Conservation (phyloP, 2,888 invertebrate species). For the Stenichneumon culpator region DNA sequence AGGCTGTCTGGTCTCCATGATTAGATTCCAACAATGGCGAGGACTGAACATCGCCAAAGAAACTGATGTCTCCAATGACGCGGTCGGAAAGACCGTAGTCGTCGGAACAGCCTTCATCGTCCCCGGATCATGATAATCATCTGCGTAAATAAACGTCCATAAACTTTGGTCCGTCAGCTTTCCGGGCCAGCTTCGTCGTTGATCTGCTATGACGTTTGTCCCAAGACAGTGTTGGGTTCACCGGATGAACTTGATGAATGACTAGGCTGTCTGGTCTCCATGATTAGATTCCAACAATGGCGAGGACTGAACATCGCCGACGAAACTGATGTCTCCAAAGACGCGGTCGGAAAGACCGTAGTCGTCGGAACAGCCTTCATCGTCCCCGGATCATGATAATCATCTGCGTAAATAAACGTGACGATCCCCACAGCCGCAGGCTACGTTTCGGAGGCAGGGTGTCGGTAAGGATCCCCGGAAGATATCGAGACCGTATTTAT, state of each 20-base stretch:
- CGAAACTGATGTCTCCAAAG: constrained; percentile 59
- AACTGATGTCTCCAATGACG: constrained; percentile 59
- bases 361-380: constrained; percentile 47
- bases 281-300: background rate
- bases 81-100: constrained; percentile 41
- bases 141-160: constrained; percentile 72
- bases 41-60: background rate
- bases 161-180: constrained; percentile 19
- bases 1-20: background rate
- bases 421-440: constrained; percentile 61
- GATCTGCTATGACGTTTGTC: background rate
- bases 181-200: background rate
- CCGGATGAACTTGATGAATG: background rate
- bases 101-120: constrained; percentile 51
- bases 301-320: background rate
- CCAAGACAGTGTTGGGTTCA: background rate
- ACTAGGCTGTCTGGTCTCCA: background rate
- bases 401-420: constrained; percentile 72
- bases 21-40: background rate
- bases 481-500: constrained; percentile 67
- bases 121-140: constrained; percentile 69
- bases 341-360: constrained; percentile 40
- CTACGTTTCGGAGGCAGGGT: constrained; percentile 38
- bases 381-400: constrained; percentile 68
- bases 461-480: constrained; percentile 53